Base-by-base conservation (phyloP, 2,888 invertebrate species). In the Lithophane semibrunnea region DNA sequence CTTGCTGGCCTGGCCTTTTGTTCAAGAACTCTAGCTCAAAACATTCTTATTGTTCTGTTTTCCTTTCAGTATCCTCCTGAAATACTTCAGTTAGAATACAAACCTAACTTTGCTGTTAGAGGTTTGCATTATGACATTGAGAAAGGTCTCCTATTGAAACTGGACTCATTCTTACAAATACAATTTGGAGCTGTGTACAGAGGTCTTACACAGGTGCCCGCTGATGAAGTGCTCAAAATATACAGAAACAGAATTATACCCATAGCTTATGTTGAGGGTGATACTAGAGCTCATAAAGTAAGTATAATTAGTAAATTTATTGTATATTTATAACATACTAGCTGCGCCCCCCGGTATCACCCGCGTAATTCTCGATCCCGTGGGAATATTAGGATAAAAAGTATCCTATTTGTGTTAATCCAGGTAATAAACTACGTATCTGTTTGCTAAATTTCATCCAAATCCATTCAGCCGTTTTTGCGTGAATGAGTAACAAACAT, bases 91-190 rank as follows among this genome's bases (percentile, higher is more conserved):
- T 95, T 99, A 73, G 98, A 98, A 88, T 99, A 99, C 93, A 98
- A 98, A 91, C 98, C 99, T n/a, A 97, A 98, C 85, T 99, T 99
- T 97, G 99, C 99, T 24, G 99, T 99, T 1, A 97, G 99, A 83
- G 99, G 99, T 56, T 97, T 99, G n/a, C 99, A 99, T 95, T 99
- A 99, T 97, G 99, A 99, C 93, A 98, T 99, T 91, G 98, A 99
- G 94, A 99, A 99, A 95, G 99, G 99, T 5, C 96, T 99, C 21
- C 97, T 99, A 44, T 97, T 99, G 88, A 99, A 99, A 94, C 97
- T 99, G 88, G 99, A 99, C 95, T 99, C 99, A 3, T 99, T 99
- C 94, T 97, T 99, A 87, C 99, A 99, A 97, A 99, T 99, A 86
- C 99, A 99, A 94, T 97, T 99, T 92, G 99, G 99, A 67, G 98